These are phyloP conservation scores for Arctopsyche grandis DNA, from an alignment of 1,140 invertebrate genomes.

Conservation along the genomic window DNA sequence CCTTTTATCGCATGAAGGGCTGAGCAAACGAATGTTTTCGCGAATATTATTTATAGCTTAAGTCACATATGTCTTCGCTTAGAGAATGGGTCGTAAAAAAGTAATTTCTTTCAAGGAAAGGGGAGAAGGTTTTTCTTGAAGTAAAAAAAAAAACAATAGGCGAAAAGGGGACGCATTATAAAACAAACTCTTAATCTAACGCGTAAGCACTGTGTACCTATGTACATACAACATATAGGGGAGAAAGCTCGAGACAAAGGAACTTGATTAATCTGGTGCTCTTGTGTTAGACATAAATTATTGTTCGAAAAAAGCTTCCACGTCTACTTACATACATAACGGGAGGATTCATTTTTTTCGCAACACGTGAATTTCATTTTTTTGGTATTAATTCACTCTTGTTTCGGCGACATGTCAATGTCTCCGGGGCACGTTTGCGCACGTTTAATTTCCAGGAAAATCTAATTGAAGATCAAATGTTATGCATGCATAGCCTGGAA, in stretches of 20 bases:
- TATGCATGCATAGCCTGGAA: neutral
- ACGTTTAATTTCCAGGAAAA: conserved; percentile 22
- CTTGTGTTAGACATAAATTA: neutral
- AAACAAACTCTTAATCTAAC: conserved; percentile 12
- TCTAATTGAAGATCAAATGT: conserved; percentile 16
- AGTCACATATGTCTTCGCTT: conserved; percentile 8
- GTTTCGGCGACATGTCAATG: no score
- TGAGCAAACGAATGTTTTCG: no score
- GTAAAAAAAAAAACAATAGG: neutral
- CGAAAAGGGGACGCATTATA: neutral
- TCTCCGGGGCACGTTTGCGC: neutral
- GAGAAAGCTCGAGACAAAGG: neutral
- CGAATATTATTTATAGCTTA: neutral
- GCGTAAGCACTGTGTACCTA: neutral
- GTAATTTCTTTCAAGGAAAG: conserved; percentile 10
- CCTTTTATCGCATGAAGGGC: no score
- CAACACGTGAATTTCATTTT: no score
- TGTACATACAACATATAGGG: neutral
- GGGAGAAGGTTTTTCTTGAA: neutral
- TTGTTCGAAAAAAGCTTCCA: neutral
- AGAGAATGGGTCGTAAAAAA: neutral
- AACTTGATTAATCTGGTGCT: conserved; percentile 4
- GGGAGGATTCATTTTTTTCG: no score
- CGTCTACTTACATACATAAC: no score
- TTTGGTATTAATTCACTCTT: no score